Percentiles rank a stretch among this genome's conserved stretches.
Evolutionary conservation across 2,888 invertebrate species (phyloP).

Genomic region (Drosophila robusta): DNA sequence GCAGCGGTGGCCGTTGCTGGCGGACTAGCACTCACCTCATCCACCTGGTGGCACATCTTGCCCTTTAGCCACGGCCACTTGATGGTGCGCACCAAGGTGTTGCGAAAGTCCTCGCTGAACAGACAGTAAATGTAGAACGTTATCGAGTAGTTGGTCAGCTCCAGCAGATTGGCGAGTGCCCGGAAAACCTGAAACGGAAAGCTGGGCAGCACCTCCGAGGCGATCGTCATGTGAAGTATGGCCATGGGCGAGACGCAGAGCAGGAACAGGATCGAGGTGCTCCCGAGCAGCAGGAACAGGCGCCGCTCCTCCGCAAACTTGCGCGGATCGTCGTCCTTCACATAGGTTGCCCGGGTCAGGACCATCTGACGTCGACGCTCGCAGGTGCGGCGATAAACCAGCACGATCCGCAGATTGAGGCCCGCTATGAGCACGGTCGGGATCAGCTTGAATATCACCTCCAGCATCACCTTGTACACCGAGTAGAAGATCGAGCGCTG

Average conservation of each 20-base stretch:
- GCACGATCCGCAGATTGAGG: constrained; percentile 88
- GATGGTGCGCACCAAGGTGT: constrained; percentile 88
- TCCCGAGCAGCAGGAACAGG: constrained; percentile 88
- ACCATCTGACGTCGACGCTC: constrained; percentile 89
- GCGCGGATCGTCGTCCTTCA: constrained; percentile 88
- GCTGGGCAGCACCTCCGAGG: constrained; percentile 87
- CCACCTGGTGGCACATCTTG: constrained; percentile 79
- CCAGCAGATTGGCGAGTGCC: constrained; percentile 90
- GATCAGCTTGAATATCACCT: constrained; percentile 88
- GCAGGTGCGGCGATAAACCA: constrained; percentile 89
- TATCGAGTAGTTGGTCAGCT: constrained; percentile 91
- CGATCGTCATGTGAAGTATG: constrained; percentile 89
- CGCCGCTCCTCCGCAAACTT: constrained; percentile 89
- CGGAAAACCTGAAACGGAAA: constrained; percentile 90
- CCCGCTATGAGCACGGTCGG: constrained; percentile 89
- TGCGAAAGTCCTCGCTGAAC: constrained; percentile 91
- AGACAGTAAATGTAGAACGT: constrained; percentile 93
- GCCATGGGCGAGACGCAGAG: constrained; percentile 91
- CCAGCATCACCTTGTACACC: constrained; percentile 88
- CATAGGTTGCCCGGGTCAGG: constrained; percentile 86
- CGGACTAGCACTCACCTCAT: constrained; percentile 80
- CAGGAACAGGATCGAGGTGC: constrained; percentile 89
- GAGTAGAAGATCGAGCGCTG: constrained; percentile 86
- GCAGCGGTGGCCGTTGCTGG: constrained; percentile 51
- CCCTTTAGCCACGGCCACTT: constrained; percentile 86